Conservation (phyloP, 2,797 vertebrate genomes). For the Trematomus bernacchii region DNA sequence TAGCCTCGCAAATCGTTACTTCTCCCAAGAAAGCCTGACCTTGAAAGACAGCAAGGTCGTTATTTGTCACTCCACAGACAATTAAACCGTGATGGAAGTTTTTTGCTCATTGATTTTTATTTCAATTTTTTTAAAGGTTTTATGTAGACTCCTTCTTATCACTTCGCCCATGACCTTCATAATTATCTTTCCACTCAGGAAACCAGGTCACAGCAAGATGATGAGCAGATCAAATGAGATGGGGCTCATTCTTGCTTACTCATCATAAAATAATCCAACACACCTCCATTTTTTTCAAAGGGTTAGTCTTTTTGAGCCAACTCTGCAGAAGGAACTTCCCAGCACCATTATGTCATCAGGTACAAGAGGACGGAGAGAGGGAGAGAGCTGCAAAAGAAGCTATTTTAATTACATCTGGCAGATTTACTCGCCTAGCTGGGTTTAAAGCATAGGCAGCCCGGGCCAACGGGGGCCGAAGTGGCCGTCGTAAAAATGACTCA, state of each 20-base stretch:
- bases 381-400: constrained; percentile 71
- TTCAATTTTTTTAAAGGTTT: constrained; percentile 30
- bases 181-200: constrained; percentile 47
- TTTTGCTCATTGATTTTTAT: constrained; percentile 49
- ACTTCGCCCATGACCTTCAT: constrained; percentile 10
- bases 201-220: constrained; percentile 42
- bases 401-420: constrained; percentile 86
- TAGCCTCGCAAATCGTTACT: constrained; percentile 73
- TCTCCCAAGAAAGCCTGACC: constrained; percentile 65
- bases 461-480: constrained; percentile 69
- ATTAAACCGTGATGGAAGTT: constrained; percentile 17
- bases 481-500: constrained; percentile 82
- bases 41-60: constrained; percentile 61
- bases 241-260: constrained; percentile 50
- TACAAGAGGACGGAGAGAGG: constrained; percentile 59
- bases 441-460: constrained; percentile 70
- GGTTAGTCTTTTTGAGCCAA: constrained; percentile 66
- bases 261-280: constrained; percentile 65
- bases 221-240: constrained; percentile 43
- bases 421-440: constrained; percentile 79
- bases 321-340: constrained; percentile 64
- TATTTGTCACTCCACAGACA: constrained; percentile 40
- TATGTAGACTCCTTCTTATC: constrained; percentile 10
- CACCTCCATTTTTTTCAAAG: constrained; percentile 45
- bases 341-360: constrained; percentile 70